Evolutionary conservation across 2,797 vertebrate species (phyloP), one percentile per base, ranked within the genome.

Genomic region (Pogonophryne albipinna): DNA sequence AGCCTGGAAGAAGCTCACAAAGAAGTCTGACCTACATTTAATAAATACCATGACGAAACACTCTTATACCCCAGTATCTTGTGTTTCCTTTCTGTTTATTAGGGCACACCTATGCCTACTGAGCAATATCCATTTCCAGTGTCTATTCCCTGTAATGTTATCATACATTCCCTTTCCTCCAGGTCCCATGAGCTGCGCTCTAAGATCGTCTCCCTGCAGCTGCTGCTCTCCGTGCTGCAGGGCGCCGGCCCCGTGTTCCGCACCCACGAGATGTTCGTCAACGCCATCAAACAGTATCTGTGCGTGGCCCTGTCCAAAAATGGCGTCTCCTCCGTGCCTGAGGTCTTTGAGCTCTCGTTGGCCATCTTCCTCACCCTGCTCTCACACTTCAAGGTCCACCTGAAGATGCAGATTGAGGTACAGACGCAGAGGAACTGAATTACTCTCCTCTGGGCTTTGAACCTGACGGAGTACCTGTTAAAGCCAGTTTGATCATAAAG

Each of bases 401-500:
- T 99, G 81, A 99, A 99, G 94, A 99, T 99, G 98, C 98, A 99
- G 86, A 99, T 99, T 65, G 98, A 99, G 97, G 98, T 99, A 94
- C 62, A 50, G 16, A 13, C 6, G 1, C 23, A 38, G 49, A 38
- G 23, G 23, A 19, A 66, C n/a, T 13, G 38, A 9, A 16, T 45
- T 17, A 47, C 19, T 3, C 10, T 45, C 20, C n/a, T 8, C 50
- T 50, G 38, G 19, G 34, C 41, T 56, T n/a, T 46, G 6, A 38
- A 38, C 34, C 34, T 9, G 8, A 38, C 34, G 6, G 34, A 38
- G n/a, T 23, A 20, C 14, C 41, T 15, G 12, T 14, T 56, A 44
- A 7, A 45, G 20, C n/a, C 59, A 19, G 10, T 49, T 23, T 27
- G 31, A 11, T 59, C 20, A 13, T 10, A 56, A 20, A 16, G 1